Evolutionary conservation across 1,140 invertebrate genomes (phyloP).

Genomic region (Matsumurasca onukii): DNA sequence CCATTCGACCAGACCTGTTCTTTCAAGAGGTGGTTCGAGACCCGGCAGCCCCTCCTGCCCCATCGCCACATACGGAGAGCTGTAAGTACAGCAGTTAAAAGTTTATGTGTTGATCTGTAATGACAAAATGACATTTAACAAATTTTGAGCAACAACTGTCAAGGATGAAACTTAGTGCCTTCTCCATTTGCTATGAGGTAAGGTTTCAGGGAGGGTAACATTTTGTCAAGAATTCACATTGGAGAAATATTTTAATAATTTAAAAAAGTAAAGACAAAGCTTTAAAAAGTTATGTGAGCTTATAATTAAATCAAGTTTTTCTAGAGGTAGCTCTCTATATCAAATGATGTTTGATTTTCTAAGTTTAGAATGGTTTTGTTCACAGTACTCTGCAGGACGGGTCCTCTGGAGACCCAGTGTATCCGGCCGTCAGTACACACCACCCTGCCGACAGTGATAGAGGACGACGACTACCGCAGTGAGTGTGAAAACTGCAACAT

Average conservation of each 20-base stretch:
- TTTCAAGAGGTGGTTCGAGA: slow-evolving; percentile 11
- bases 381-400: not conserved
- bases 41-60: not conserved
- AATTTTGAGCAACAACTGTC: no score
- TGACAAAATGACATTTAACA: no score
- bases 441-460: slow-evolving; percentile 41
- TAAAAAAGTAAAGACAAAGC: no score
- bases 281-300: no score
- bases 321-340: not conserved
- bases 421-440: slow-evolving; percentile 3
- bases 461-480: slow-evolving; percentile 72
- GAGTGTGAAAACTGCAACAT: slow-evolving; percentile 80
- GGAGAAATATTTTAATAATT: no score
- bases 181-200: no score
- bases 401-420: not conserved
- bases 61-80: not conserved
- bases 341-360: not conserved
- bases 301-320: no score
- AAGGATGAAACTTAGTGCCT: no score
- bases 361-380: not conserved
- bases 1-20: slow-evolving; percentile 9
- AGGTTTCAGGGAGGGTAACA: no score
- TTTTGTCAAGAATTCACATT: no score
- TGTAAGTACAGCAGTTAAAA: no score
- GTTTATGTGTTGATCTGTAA: no score